phyloP scores from a whole-genome alignment of 2,797 vertebrate genomes.

The Hippocampus kuda region DNA sequence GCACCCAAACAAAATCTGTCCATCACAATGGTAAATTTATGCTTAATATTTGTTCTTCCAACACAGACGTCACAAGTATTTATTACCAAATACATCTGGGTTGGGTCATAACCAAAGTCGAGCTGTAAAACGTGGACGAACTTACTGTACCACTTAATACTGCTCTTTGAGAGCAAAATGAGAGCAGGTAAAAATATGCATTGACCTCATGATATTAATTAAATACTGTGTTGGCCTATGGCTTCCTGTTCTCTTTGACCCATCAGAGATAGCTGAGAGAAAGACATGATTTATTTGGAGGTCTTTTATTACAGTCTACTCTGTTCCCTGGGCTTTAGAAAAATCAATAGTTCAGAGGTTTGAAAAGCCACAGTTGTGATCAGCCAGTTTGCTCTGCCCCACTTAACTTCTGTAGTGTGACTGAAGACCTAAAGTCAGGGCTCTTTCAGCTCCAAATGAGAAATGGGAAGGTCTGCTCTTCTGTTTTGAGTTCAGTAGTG shows the following conservation, averaged over 20 bases:
- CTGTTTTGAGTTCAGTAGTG: conserved; percentile 24
- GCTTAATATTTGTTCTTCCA: no score
- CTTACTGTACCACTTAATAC: no score
- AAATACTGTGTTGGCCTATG: neutral
- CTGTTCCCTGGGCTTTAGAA: conserved; percentile 21
- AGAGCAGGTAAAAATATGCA: no score
- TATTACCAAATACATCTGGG: no score
- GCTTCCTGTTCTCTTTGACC: neutral
- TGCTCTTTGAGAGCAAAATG: no score
- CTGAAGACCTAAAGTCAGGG: conserved; percentile 17
- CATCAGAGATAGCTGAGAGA: conserved; percentile 13
- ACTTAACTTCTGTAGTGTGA: conserved; percentile 13
- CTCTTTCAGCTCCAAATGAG: conserved; percentile 24
- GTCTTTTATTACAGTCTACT: conserved; percentile 28
- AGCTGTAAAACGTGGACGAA: no score
- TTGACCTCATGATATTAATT: no score
- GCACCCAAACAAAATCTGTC: no score
- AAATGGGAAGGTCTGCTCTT: conserved; percentile 10
- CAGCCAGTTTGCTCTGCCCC: conserved; percentile 6
- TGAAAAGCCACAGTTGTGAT: conserved; percentile 25
- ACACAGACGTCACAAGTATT: no score
- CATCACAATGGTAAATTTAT: no score
- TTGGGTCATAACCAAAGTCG: no score
- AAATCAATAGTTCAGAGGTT: conserved; percentile 38
- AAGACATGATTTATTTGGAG: conserved; percentile 20